These are phyloP conservation scores for Muscidifurax raptorellus DNA, from an alignment of 1,140 invertebrate genomes.

Conservation along the genomic window DNA sequence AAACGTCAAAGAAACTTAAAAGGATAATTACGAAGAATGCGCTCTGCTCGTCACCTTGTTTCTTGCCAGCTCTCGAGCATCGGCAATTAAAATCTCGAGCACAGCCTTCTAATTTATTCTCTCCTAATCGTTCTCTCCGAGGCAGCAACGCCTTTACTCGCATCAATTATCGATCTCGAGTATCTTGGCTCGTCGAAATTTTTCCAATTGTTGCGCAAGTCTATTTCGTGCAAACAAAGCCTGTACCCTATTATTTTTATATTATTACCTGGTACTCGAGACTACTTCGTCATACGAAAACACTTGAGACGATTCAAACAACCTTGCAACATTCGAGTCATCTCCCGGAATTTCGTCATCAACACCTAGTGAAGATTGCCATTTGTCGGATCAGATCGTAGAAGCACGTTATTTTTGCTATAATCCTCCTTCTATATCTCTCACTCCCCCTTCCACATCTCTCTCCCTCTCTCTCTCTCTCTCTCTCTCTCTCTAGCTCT, in stretches of 20 bases:
- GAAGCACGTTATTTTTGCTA: neutral
- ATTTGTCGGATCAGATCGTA: constrained; percentile 27
- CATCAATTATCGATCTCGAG: neutral
- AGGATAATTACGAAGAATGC: neutral
- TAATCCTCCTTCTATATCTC: too few species aligned
- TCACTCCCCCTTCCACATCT: neutral
- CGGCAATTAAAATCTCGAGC: neutral
- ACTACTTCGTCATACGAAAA: too few species aligned
- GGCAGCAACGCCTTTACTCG: neutral
- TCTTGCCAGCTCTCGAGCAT: neutral
- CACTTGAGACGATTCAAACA: neutral
- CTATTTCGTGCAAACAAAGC: too few species aligned
- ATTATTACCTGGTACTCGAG: too few species aligned
- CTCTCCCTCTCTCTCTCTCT: too few species aligned
- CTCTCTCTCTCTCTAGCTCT: neutral
- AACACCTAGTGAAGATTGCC: neutral
- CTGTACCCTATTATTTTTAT: too few species aligned
- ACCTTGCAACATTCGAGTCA: constrained; percentile 7
- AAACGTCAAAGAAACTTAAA: neutral
- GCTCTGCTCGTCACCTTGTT: neutral
- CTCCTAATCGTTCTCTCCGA: neutral
- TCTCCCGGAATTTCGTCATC: neutral
- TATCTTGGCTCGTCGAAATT: too few species aligned
- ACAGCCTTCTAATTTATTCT: neutral
- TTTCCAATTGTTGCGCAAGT: too few species aligned